Base-by-base conservation (phyloP, 1,140 invertebrate species). In the Latrodectus geometricus region DNA sequence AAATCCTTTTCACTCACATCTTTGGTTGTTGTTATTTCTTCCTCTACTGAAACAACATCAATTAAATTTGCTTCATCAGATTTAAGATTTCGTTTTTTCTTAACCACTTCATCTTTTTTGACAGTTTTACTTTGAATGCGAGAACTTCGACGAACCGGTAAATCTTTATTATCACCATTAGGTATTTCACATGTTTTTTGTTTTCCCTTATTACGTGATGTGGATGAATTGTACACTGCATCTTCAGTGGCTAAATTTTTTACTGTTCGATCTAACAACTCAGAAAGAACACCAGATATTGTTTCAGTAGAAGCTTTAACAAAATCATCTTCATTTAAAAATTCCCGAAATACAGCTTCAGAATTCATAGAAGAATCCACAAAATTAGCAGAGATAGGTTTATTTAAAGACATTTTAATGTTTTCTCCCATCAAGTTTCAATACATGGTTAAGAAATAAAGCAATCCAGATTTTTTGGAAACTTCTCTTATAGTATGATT, bases 71-170 rank as follows among this genome's bases (percentile, higher is more conserved):
- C 7, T n/a, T 79, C 12, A 35, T 7, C 2, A 48, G n/a, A 20
- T 8, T 50, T 79, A 23, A 14, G 69, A 21, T n/a, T 12, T 23
- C 21, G 15, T 70, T n/a, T 14, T 70, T 76, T 79, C 20, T 79
- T 79, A 11, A 75, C 49, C 72, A 73, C 12, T 48, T 15, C 50
- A 84, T 84, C 73, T n/a, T 66, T n/a, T 73, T 76, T 66, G 9
- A 84, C 82, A 76, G 21, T 56, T 52, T 23, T 49, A 9, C 48
- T 50, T 5, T 73, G 73, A 5, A 84, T 84, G 23, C 82, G 73
- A 8, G 9, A 65, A 11, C 82, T 84, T 23, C 80, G 61, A 23
- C 72, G 72, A 20, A 74, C 70, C 9, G 82, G 82, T 52, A 76
- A 11, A 23, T 84, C 82, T 17, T 75, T 76, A 49, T 49, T 35